Evolutionary conservation across 2,797 vertebrate species (phyloP).

Genomic region (Sebastes steindachneri): DNA sequence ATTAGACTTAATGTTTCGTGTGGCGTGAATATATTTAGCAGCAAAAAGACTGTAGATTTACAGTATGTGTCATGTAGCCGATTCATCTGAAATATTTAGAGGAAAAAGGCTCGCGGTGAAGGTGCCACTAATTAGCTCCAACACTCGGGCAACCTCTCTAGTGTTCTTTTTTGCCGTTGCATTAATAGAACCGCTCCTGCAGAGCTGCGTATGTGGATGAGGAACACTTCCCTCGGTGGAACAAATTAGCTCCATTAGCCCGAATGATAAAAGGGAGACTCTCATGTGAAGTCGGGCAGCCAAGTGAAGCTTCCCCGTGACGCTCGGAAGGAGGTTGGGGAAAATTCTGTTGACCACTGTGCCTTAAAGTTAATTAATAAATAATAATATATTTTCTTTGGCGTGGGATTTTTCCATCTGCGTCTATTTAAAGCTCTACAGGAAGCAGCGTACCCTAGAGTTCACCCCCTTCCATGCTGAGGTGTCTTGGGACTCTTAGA

Average conservation of each 20-base stretch:
- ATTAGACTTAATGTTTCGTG: conserved; percentile 30
- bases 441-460: conserved; percentile 61
- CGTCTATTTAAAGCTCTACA: conserved; percentile 70
- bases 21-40: conserved; percentile 44
- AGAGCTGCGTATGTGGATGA: conserved; percentile 66
- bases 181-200: conserved; percentile 70
- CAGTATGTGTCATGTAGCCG: conserved; percentile 24
- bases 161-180: conserved; percentile 60
- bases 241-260: conserved; percentile 78
- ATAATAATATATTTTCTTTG: background rate
- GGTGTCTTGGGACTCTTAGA: conserved; percentile 56
- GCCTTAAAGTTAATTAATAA: background rate
- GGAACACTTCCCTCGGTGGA: conserved; percentile 73
- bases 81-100: conserved; percentile 60
- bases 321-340: conserved; percentile 4
- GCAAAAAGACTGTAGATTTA: conserved; percentile 41
- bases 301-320: conserved; percentile 45
- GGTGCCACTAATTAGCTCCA: conserved; percentile 67
- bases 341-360: conserved; percentile 46
- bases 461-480: conserved; percentile 49
- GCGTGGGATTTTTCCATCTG: conserved; percentile 67
- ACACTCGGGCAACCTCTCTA: conserved; percentile 52
- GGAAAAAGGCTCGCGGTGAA: conserved; percentile 43
- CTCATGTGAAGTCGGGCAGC: conserved; percentile 57
- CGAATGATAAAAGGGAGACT: conserved; percentile 67